Evolutionary conservation across 2,888 invertebrate genomes (phyloP).

Genomic region (Drosophila glabriapex): DNA sequence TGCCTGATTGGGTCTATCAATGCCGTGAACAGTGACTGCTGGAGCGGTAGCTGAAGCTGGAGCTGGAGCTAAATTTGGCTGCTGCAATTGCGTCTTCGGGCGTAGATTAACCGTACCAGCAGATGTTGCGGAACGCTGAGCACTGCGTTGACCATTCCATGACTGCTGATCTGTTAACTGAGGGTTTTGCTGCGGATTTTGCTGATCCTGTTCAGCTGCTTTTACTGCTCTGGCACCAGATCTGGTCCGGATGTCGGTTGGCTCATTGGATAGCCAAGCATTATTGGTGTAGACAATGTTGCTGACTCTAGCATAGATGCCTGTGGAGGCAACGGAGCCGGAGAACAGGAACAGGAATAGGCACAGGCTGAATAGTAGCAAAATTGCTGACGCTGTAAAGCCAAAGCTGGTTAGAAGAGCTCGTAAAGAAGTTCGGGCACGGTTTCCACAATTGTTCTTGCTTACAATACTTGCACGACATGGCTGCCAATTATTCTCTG

Average conservation of each 20-base stretch:
- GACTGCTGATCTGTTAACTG: constrained; percentile 11
- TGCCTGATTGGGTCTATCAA: not conserved
- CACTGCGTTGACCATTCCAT: constrained; percentile 5
- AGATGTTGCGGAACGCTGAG: not conserved
- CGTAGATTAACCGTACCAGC: not conserved
- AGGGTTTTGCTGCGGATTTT: constrained; percentile 4
- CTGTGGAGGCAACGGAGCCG: constrained; percentile 5
- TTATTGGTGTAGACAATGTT: not conserved
- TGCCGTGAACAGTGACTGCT: not conserved
- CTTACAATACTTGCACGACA: constrained; percentile 71
- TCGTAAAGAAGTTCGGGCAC: not conserved
- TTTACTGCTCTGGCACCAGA: not conserved
- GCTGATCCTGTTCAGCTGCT: constrained; percentile 9
- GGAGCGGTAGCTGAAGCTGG: not conserved
- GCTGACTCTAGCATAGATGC: not conserved
- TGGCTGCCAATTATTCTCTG: constrained; percentile 45
- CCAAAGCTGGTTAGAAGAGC: constrained; percentile 26
- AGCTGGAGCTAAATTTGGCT: not conserved
- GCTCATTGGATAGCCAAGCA: not conserved
- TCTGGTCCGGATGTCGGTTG: not conserved
- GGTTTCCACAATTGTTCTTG: constrained; percentile 34
- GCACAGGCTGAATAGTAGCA: constrained; percentile 28
- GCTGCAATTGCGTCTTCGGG: constrained; percentile 2
- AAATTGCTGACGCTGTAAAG: constrained; percentile 28
- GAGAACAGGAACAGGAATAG: constrained; percentile 20